phyloP scores from a whole-genome alignment of 2,888 invertebrate species.

The Perizoma affinitatum region DNA sequence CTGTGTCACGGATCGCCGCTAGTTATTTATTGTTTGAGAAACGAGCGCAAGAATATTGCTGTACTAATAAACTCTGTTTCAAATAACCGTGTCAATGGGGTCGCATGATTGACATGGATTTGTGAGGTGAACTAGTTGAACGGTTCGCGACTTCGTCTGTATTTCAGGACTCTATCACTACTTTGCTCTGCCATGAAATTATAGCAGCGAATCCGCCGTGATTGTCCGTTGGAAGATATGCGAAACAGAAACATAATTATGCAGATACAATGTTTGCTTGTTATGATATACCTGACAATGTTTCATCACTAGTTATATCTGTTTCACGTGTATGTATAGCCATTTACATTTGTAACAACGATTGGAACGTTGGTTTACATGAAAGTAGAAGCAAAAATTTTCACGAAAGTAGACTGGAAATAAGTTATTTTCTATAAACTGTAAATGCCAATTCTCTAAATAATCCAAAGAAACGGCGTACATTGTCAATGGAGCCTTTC shows the following conservation, averaged over 20 bases:
- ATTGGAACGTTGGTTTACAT: too few relatives aligned
- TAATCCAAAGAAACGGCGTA: too few relatives aligned
- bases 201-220: too few relatives aligned
- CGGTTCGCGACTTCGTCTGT: too few relatives aligned
- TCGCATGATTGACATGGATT: constrained; percentile 32
- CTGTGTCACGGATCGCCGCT: constrained; percentile 57
- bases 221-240: too few relatives aligned
- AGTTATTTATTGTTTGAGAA: constrained; percentile 59
- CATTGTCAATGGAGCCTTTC: too few relatives aligned
- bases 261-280: constrained; percentile 6
- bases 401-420: too few relatives aligned
- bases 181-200: not conserved
- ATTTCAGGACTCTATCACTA: not conserved
- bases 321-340: not conserved
- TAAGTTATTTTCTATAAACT: not conserved
- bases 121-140: not conserved
- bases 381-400: too few relatives aligned
- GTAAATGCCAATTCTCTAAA: constrained; percentile 3
- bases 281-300: constrained; percentile 1
- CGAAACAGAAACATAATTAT: too few relatives aligned
- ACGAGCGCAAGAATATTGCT: constrained; percentile 43
- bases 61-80: constrained; percentile 52
- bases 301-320: constrained; percentile 2
- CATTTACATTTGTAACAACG: too few relatives aligned
- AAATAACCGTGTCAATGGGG: constrained; percentile 46